Conservation (phyloP, 2,113 vertebrate species). For the Trogon surrucura region DNA sequence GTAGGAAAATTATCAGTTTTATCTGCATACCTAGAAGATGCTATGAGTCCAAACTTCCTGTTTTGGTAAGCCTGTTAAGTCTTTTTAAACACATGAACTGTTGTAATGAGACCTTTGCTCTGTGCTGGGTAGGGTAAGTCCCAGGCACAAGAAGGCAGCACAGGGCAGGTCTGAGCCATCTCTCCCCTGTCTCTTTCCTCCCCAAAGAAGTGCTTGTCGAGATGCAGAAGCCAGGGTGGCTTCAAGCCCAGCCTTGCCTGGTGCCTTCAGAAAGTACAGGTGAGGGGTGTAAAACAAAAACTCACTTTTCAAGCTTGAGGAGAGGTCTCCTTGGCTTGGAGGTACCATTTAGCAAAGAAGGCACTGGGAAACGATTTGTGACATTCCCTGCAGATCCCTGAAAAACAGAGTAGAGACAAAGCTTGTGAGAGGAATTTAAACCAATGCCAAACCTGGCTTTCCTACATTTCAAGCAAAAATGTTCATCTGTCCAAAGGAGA, state of each 20-base stretch:
- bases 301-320: constrained; percentile 82
- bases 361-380: constrained; percentile 69
- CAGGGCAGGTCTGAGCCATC: not conserved
- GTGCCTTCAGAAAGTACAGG: not conserved
- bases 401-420: not conserved
- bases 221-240: not conserved
- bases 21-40: not conserved
- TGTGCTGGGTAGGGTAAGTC: not conserved
- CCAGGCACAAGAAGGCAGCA: not conserved
- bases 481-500: not conserved
- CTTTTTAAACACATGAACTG: not conserved
- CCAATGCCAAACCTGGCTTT: not conserved
- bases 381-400: constrained; percentile 77
- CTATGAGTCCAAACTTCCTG: not conserved
- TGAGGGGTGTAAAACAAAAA: not conserved
- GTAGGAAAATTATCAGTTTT: not conserved
- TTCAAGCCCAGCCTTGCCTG: not conserved
- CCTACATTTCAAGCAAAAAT: not conserved
- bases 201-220: not conserved
- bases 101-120: not conserved
- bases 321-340: constrained; percentile 77
- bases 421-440: not conserved
- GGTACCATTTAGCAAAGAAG: constrained; percentile 78
- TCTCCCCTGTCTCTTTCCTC: not conserved
- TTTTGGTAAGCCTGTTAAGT: not conserved